Evolutionary conservation across 2,888 invertebrate genomes (phyloP).

Genomic region (Andrena fulva): DNA sequence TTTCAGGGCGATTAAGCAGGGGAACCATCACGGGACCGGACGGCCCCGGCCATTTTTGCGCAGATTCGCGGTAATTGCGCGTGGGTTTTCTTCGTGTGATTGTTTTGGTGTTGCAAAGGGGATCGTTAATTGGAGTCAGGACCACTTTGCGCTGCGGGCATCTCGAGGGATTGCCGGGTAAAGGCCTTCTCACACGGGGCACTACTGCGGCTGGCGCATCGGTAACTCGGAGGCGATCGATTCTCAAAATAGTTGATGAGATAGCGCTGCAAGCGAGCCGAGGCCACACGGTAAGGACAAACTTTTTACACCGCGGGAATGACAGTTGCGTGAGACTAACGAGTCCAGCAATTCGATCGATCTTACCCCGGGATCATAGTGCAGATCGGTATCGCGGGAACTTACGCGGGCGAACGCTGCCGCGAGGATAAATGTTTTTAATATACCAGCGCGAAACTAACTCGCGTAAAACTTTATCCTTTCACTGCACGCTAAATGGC

Average conservation of each 20-base stretch:
- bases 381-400: background rate
- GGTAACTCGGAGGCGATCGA: too few species aligned
- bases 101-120: constrained; percentile 28
- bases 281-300: background rate
- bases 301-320: background rate
- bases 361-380: background rate
- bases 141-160: background rate
- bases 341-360: constrained; percentile 6
- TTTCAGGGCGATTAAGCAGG: constrained; percentile 25
- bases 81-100: background rate
- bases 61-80: constrained; percentile 13
- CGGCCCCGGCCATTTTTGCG: background rate
- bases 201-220: too few species aligned
- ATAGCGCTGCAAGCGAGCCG: background rate
- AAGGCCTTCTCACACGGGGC: too few species aligned
- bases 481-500: background rate
- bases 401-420: background rate
- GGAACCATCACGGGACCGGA: constrained; percentile 11
- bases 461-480: background rate
- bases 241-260: background rate
- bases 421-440: background rate
- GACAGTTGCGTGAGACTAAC: background rate
- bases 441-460: background rate
- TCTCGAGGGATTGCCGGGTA: background rate
- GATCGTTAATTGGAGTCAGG: constrained; percentile 22